phyloP scores from a whole-genome alignment of 2,113 vertebrate species.

The Glareola pratincola region DNA sequence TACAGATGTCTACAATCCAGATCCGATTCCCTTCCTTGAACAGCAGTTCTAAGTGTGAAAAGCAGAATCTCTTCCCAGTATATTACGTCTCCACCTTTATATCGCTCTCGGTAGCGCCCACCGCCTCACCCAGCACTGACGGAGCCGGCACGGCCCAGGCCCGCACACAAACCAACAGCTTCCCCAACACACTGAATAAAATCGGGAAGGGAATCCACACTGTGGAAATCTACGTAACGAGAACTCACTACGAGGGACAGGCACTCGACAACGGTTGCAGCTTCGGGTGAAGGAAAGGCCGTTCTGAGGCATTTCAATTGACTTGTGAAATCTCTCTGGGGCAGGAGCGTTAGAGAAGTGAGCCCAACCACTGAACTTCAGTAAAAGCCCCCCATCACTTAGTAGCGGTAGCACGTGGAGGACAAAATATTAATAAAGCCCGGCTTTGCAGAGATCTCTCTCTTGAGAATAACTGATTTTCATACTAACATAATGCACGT shows the following conservation, averaged over 20 bases:
- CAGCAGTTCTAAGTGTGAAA: background rate
- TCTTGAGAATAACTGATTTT: background rate
- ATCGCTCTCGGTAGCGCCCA: accelerated
- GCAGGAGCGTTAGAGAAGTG: background rate
- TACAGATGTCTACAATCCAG: background rate
- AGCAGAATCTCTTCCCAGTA: background rate
- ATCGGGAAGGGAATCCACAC: background rate
- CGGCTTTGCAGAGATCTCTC: background rate
- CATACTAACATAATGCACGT: background rate
- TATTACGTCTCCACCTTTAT: accelerated
- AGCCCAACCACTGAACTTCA: background rate
- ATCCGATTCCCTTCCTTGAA: background rate
- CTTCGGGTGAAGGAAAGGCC: background rate
- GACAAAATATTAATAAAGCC: background rate
- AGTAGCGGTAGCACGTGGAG: background rate
- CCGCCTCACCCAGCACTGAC: background rate
- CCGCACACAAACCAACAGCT: background rate
- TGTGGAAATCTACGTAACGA: background rate
- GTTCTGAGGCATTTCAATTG: background rate
- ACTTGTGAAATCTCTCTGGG: background rate
- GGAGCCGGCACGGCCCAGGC: background rate
- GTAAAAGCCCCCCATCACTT: background rate
- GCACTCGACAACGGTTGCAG: background rate
- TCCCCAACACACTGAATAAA: background rate
- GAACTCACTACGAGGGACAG: background rate